Base-by-base conservation (phyloP, 1,140 invertebrate genomes). In the Saxidomus purpurata region DNA sequence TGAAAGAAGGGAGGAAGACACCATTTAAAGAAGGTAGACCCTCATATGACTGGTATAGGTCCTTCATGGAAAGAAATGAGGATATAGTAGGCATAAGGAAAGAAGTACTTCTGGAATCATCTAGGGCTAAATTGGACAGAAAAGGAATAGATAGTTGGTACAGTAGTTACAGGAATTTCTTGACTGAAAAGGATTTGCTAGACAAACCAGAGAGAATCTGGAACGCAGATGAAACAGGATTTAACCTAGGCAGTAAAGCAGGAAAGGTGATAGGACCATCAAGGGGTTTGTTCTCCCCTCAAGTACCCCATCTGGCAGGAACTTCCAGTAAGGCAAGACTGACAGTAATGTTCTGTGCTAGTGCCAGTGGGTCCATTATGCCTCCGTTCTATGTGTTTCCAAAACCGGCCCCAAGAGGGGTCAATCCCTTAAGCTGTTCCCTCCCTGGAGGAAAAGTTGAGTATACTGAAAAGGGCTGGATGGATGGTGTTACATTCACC, bases 381-480 rank as follows among this genome's bases (percentile, higher is more conserved):
- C 87, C 77, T 13, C 80, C 47, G 34, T 89, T 89, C 47, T 77
- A 76, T 40, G 67, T 74, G 15, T 84, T 55, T 28, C 79, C 88
- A 11, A 40, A 34, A 43, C 67, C 59, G 2, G 0, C 25, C 38
- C 82, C 74, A 31, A 47, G 19, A 71, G 67, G 81, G 0, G 55
- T 67, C 36, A 80, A 90, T 79, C 83, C 81, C 13, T 67, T 85
- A 31, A 76, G 43, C n/a, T n/a, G n/a, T n/a, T n/a, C n/a, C n/a
- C n/a, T n/a, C n/a, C n/a, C n/a, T n/a, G n/a, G n/a, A n/a, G 40
- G 80, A 47, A 25, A n/a, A 19, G 28, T 85, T 25, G 61, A 36
- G 6, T 77, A 84, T 38, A 89, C 80, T 11, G 61, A 89, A 38
- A 89, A 77, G 38, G 71, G 81, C n/a, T 89, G 88, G 81, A 89